These are phyloP conservation scores for Sebastes miniatus DNA, from an alignment of 2,797 vertebrate genomes.

Conservation along the genomic window DNA sequence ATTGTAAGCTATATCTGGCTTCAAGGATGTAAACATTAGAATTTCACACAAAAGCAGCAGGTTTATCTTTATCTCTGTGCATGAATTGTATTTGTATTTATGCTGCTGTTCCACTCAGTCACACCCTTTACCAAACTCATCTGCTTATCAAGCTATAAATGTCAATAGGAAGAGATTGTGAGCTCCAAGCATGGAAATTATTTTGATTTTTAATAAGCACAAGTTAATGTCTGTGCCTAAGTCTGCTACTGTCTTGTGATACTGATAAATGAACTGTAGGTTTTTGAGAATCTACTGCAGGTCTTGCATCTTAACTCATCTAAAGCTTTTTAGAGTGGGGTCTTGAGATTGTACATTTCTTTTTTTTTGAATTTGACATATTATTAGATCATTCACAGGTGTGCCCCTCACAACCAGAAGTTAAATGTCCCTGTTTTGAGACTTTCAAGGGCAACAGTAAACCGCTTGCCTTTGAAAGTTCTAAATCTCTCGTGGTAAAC, in stretches of 20 bases:
- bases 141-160: neutral
- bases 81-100: neutral
- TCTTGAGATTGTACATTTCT: neutral
- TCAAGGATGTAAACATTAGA: neutral
- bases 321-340: neutral
- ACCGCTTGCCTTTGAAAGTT: constrained; percentile 42
- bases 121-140: neutral
- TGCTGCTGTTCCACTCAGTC: neutral
- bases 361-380: neutral
- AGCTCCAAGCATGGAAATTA: neutral
- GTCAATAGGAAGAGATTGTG: neutral
- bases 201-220: neutral
- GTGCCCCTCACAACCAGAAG: neutral
- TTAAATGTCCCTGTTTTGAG: constrained; percentile 20
- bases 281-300: neutral
- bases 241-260: neutral
- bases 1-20: neutral
- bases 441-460: constrained; percentile 20
- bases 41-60: neutral
- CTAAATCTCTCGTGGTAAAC: constrained; percentile 25
- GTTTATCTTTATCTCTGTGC: neutral
- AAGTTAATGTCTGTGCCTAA: neutral
- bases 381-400: neutral
- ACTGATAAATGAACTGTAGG: neutral
- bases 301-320: neutral